These are phyloP conservation scores for Sylvietta virens DNA, from an alignment of 2,113 vertebrate species.

Conservation along the genomic window DNA sequence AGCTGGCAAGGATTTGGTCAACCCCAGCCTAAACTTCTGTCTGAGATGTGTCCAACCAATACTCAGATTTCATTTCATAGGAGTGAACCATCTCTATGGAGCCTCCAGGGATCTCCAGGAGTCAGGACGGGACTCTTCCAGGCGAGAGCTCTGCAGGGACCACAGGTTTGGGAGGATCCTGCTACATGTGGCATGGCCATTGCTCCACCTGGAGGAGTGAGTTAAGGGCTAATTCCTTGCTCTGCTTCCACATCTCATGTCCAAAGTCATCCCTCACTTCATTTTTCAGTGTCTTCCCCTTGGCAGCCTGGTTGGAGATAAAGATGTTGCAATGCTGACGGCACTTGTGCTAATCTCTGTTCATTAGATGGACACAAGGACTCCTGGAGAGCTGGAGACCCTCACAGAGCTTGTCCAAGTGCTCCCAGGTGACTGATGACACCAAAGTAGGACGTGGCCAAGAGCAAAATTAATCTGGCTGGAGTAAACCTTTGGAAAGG, in stretches of 20 bases:
- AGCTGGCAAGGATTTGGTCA: rapidly evolving
- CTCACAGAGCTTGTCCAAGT: neutral
- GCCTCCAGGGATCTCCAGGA: neutral
- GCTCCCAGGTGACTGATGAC: neutral
- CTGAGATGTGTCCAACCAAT: neutral
- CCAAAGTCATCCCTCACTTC: neutral
- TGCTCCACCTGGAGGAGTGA: neutral
- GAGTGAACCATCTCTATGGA: neutral
- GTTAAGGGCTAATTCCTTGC: neutral
- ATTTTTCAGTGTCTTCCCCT: neutral
- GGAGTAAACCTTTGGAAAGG: neutral
- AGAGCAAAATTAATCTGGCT: neutral
- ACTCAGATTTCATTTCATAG: neutral
- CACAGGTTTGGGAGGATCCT: neutral
- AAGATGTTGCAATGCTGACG: rapidly evolving
- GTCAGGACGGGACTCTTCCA: neutral
- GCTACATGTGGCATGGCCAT: rapidly evolving
- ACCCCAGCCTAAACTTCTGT: neutral
- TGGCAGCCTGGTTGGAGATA: neutral
- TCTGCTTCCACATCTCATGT: neutral
- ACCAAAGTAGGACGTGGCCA: rapidly evolving
- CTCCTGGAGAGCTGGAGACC: neutral
- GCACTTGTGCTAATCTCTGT: neutral
- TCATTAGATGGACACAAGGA: neutral
- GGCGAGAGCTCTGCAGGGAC: neutral